These are phyloP conservation scores for Zygothrica quintamaculata DNA, from an alignment of 2,888 invertebrate species.

Conservation along the genomic window DNA sequence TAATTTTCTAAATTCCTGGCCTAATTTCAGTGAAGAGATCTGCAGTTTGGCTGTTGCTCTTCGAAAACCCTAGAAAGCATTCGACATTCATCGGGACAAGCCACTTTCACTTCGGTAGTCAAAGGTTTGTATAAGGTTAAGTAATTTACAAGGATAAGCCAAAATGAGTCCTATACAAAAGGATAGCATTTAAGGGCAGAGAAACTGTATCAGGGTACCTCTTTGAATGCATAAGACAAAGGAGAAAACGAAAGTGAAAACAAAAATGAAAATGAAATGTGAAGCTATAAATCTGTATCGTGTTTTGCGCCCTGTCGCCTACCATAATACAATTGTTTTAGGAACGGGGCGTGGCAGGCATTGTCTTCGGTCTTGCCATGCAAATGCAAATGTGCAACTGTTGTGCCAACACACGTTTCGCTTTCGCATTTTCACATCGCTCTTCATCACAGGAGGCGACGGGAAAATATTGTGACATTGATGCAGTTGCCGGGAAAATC, in stretches of 20 bases:
- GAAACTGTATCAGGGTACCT: slow-evolving; percentile 39
- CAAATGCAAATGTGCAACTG: slow-evolving; percentile 72
- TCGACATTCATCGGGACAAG: slow-evolving; percentile 19
- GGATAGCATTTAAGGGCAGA: slow-evolving; percentile 25
- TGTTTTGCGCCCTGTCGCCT: slow-evolving; percentile 28
- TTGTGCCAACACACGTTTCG: slow-evolving; percentile 70
- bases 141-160: slow-evolving; percentile 69
- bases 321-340: slow-evolving; percentile 50
- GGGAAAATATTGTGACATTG: slow-evolving; percentile 69
- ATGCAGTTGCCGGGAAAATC: slow-evolving; percentile 76
- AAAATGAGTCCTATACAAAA: slow-evolving; percentile 28
- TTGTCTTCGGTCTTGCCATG: slow-evolving; percentile 22
- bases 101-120: slow-evolving; percentile 44
- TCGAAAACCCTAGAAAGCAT: slow-evolving; percentile 1
- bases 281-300: slow-evolving; percentile 61
- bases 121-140: slow-evolving; percentile 46
- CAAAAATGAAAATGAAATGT: no score
- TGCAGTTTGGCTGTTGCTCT: no score
- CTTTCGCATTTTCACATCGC: slow-evolving; percentile 37
- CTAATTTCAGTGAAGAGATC: no score
- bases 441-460: slow-evolving; percentile 33
- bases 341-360: slow-evolving; percentile 30
- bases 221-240: slow-evolving; percentile 25
- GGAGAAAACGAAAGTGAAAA: slow-evolving; percentile 69
- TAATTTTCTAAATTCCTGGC: no score